phyloP scores from a whole-genome alignment of 2,797 vertebrate genomes.

The Phalanger gymnotis region DNA sequence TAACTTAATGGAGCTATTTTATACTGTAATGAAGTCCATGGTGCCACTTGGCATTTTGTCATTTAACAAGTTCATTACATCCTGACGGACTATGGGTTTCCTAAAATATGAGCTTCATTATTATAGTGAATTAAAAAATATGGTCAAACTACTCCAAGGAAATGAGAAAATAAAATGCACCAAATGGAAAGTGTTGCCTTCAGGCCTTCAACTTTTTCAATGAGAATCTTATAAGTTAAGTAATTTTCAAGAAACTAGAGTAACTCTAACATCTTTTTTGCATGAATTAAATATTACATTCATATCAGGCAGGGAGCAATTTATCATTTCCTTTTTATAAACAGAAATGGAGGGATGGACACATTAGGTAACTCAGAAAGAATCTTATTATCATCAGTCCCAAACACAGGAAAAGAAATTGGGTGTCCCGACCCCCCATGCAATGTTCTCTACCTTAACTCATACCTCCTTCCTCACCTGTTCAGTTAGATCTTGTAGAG shows the following conservation, averaged over 20 bases:
- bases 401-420: constrained; percentile 40
- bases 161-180: constrained; percentile 45
- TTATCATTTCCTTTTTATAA: constrained; percentile 36
- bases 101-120: constrained; percentile 29
- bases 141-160: constrained; percentile 35
- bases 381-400: neutral
- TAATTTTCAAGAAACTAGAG: neutral
- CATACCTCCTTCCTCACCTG: neutral
- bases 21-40: constrained; percentile 33
- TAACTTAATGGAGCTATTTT: constrained; percentile 23
- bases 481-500: neutral
- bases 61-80: constrained; percentile 43
- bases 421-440: neutral
- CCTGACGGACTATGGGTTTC: neutral
- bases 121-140: constrained; percentile 36
- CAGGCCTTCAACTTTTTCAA: neutral
- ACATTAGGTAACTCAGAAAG: neutral
- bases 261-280: constrained; percentile 34
- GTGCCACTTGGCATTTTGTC: constrained; percentile 39
- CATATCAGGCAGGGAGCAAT: neutral
- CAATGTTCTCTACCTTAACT: neutral
- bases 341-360: neutral
- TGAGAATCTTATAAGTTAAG: neutral
- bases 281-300: constrained; percentile 10
- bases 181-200: neutral